These are phyloP conservation scores for Deroptyus accipitrinus DNA, from an alignment of 2,113 vertebrate species.

Conservation along the genomic window DNA sequence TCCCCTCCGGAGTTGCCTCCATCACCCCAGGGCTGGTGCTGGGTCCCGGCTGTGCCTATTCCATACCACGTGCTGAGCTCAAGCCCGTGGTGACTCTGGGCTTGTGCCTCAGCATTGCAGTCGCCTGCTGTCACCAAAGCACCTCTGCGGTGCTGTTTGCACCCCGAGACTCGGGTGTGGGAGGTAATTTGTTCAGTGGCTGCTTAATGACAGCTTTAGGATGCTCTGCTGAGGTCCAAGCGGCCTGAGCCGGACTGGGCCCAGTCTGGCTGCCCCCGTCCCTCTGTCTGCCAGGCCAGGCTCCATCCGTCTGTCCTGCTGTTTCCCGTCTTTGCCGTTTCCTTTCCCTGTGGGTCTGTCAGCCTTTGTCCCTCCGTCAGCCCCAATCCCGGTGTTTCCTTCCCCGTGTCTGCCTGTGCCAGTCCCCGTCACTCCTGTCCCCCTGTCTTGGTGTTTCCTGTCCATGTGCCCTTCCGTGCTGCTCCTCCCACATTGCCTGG, in stretches of 20 bases:
- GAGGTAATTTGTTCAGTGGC: not conserved
- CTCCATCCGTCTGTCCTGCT: not conserved
- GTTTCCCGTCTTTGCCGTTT: not conserved
- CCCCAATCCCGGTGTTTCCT: not conserved
- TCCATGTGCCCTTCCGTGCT: not conserved
- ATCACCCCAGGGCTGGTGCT: accelerated
- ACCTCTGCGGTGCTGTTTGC: not conserved
- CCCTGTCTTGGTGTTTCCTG: not conserved
- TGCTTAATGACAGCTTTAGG: not conserved
- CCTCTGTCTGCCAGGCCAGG: not conserved
- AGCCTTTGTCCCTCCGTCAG: not conserved
- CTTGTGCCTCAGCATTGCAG: accelerated
- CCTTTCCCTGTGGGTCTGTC: not conserved
- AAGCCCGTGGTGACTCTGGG: not conserved
- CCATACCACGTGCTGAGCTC: not conserved
- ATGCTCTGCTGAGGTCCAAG: not conserved
- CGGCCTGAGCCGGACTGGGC: accelerated
- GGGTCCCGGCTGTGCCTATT: not conserved
- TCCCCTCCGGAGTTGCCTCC: not conserved
- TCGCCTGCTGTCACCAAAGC: not conserved
- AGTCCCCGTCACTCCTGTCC: not conserved
- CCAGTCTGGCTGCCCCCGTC: not conserved
- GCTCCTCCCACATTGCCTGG: not conserved
- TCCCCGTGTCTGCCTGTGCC: not conserved
- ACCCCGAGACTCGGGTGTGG: not conserved